These are phyloP conservation scores for Okamejei kenojei DNA, from an alignment of 2,797 vertebrate species.

Conservation along the genomic window DNA sequence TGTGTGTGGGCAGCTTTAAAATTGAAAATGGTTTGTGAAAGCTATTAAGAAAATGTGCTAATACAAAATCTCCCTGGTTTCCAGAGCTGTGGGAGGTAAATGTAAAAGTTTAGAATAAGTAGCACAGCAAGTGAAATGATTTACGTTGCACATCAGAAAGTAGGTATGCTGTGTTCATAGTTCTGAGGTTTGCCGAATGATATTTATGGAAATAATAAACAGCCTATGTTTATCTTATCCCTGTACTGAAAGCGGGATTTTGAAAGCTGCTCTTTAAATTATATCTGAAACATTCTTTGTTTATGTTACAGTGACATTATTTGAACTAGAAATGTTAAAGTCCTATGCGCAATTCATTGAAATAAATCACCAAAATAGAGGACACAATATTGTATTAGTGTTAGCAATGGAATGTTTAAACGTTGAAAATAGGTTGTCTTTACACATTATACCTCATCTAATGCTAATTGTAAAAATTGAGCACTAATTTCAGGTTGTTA, in stretches of 20 bases:
- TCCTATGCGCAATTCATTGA: background rate
- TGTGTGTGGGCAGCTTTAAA: background rate
- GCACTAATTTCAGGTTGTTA: background rate
- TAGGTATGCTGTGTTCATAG: background rate
- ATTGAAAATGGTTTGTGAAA: background rate
- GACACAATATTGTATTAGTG: background rate
- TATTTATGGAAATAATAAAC: conserved; percentile 35
- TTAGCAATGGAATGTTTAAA: background rate
- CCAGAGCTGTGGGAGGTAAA: background rate
- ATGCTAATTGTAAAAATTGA: background rate
- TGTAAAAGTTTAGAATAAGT: background rate
- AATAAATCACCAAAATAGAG: background rate
- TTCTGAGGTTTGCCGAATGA: background rate
- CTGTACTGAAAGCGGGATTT: background rate
- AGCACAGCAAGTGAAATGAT: background rate
- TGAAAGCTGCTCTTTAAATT: conserved; percentile 21
- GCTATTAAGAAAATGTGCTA: background rate
- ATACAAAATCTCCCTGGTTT: background rate
- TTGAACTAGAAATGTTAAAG: conserved; percentile 19
- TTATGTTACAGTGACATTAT: background rate
- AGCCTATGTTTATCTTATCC: conserved; percentile 5
- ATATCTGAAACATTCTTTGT: background rate
- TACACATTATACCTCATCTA: background rate
- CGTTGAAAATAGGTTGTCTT: background rate
- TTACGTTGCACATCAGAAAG: conserved; percentile 3